Evolutionary conservation across 2,888 invertebrate species (phyloP), one percentile per base, ranked within the genome.

Genomic region (Cheilosia vernalis): DNA sequence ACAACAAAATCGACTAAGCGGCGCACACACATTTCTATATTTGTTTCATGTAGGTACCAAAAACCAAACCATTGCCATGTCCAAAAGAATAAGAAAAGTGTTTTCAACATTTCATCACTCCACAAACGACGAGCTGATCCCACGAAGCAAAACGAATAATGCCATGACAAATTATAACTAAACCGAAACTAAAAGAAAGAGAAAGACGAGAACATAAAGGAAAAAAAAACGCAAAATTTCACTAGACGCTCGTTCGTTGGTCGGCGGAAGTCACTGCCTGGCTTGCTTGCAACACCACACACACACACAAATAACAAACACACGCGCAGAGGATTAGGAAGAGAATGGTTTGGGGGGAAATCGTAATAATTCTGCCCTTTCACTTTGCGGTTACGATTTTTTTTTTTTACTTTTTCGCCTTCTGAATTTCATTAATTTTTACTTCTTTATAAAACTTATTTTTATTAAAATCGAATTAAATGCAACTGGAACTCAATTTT

Each of bases 361-460:
- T 74, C 56, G 73, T 74, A 74, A 78, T 78, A 72, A 79, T 58
- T 73, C 56, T 69, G 63, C 82, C 83, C 83, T 84, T 84, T 84
- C 83, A 84, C 83, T 84, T 84, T 84, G 42, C 67, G 73, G 67
- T 72, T 70, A 79, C 69, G 67, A 64, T 64, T 70, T 63, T 63
- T 69, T 78, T 21, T 21, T 21, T 21, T 21, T 77, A 21, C 24
- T n/a, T 49, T 53, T 19, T 49, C 51, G 55, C 56, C 37, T 51
- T 76, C 40, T 4, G 17, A 27, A 53, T 19, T 44, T 51, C 37
- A 70, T 44, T 13, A 56, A 53, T 21, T 58, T 49, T 10, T 15
- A 49, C 51, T 47, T 24, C 30, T 17, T n/a, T 7, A n/a, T 7
- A 33, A 37, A 4, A 13, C 37, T 4, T 10, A 37, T 37, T 37